These are phyloP conservation scores for Stenurella melanura DNA, from an alignment of 2,888 invertebrate genomes.

Conservation along the genomic window DNA sequence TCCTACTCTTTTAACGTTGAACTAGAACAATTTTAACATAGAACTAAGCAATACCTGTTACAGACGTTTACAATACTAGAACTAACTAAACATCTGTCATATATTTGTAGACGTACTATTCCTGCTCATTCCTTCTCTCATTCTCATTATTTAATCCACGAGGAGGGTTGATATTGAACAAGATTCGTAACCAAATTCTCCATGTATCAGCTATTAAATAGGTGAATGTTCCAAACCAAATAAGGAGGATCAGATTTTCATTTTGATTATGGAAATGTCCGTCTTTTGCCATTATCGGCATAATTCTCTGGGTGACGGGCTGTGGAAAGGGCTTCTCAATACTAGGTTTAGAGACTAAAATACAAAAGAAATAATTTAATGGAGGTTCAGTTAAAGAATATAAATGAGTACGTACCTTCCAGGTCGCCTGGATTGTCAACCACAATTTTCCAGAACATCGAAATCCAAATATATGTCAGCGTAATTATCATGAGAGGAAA, in stretches of 20 bases:
- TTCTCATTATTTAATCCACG: background rate
- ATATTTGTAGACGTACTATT: background rate
- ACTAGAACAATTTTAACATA: no score
- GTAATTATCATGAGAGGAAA: background rate
- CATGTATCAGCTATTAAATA: slow-evolving; percentile 16
- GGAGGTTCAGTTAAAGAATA: background rate
- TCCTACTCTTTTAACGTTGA: no score
- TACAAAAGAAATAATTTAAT: background rate
- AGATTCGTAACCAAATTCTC: slow-evolving; percentile 10
- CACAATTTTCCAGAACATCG: slow-evolving; percentile 11
- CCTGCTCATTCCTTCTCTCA: no score
- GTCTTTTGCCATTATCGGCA: background rate
- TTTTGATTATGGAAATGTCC: background rate
- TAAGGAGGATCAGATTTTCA: background rate
- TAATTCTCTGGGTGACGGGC: background rate
- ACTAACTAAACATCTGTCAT: no score
- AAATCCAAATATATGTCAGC: slow-evolving; percentile 14
- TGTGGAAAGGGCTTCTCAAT: background rate
- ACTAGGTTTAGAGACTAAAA: background rate
- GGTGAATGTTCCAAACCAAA: slow-evolving; percentile 15
- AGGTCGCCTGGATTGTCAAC: background rate
- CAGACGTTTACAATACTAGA: no score
- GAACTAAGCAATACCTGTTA: no score
- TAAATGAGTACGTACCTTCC: background rate
- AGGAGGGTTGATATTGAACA: background rate